Evolutionary conservation across 2,113 vertebrate species (phyloP), one percentile per base, ranked within the genome.

Genomic region (Todiramphus chloris): DNA sequence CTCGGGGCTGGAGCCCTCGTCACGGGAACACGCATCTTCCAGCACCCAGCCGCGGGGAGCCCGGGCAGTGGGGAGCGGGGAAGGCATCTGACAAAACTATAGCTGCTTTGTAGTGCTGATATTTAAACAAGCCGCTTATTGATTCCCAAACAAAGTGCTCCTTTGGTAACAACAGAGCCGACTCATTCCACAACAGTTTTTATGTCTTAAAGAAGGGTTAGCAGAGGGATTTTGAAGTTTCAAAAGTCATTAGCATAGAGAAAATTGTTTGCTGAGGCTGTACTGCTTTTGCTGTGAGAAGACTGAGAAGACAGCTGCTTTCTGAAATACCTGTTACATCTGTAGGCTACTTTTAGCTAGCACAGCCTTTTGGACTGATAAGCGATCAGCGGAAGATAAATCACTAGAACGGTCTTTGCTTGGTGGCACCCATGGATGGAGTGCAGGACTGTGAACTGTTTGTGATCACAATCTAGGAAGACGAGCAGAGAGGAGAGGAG

Each of bases 81-180:
- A 84, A 84, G 78, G 92, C 87, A 95, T 89, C 4, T 13, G 48
- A 78, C 83, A 56, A 39, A 92, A 94, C 93, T 95, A 15, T 78
- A 21, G 81, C 78, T 58, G 76, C 95, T 94, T 96, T 96, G 78
- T 93, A 18, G 83, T 4, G 48, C 75, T 96, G 93, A 94, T 96
- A 96, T 90, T 96, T 93, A 90, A 96, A 89, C 87, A 96, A 96
- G 76, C 93, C 60, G 87, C 86, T 96, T 93, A 93, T 94, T 96
- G 91, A 94, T 95, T 94, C 95, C 87, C 88, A 94, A 95, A 95
- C 93, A 96, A 95, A 95, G 96, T 94, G 55, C 83, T 96, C 73
- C 90, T 96, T 96, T 91, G 89, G 67, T n/a, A 79, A 91, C 93
- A 92, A 92, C 89, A 87, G 81, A 84, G 81, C 81, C 89, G 50